Evolutionary conservation across 2,797 vertebrate genomes (phyloP).

Genomic region (Rachycentron canadum): DNA sequence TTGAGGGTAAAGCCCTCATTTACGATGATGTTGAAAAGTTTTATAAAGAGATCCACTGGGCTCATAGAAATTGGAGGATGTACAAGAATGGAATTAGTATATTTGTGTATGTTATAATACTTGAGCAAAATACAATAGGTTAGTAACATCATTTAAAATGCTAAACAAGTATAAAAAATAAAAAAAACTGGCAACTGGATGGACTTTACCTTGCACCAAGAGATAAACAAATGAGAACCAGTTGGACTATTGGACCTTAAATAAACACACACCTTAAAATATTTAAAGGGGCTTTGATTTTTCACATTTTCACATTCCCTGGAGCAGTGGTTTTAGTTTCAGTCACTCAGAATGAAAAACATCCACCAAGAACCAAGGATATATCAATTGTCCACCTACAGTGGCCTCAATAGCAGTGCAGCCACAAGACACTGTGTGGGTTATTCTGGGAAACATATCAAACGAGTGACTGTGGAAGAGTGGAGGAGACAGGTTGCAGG

Average conservation of each 20-base stretch:
- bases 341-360: neutral
- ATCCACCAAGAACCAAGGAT: constrained; percentile 1
- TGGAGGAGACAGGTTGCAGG: constrained; percentile 37
- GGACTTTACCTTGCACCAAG: neutral
- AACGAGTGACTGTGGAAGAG: constrained; percentile 39
- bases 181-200: too few species aligned
- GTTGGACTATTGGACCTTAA: neutral
- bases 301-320: too few species aligned
- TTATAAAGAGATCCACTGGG: neutral
- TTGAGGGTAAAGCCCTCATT: too few species aligned
- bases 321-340: neutral
- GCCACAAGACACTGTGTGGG: constrained; percentile 38
- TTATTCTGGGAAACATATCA: constrained; percentile 68
- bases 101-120: neutral
- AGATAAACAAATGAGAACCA: neutral
- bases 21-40: neutral
- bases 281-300: too few species aligned
- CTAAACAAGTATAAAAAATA: too few species aligned
- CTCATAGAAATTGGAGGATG: neutral
- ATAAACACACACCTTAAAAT: too few species aligned
- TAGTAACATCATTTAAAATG: too few species aligned
- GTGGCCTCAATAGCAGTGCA: constrained; percentile 52
- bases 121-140: too few species aligned
- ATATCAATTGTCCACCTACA: constrained; percentile 57
- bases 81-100: neutral